Evolutionary conservation across 1,140 invertebrate genomes (phyloP).

Genomic region (Rhynchophorus ferrugineus): DNA sequence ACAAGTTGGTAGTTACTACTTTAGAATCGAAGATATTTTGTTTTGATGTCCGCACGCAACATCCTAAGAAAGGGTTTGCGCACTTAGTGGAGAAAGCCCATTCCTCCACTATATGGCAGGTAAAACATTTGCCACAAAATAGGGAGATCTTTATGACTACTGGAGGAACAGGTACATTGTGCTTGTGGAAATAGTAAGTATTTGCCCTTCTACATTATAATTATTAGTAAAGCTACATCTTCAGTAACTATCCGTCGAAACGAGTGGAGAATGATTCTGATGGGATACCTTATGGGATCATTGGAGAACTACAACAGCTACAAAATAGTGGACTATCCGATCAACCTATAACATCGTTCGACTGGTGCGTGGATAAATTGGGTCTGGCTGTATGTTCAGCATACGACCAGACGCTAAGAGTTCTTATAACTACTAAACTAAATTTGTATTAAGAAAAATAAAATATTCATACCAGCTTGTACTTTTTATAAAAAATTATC

Average conservation of each 20-base stretch:
- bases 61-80: conserved; percentile 81
- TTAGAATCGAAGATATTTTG: conserved; percentile 89
- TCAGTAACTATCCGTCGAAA: conserved; percentile 75
- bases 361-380: conserved; percentile 86
- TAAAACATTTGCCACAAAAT: conserved; percentile 86
- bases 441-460: conserved; percentile 53
- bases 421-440: conserved; percentile 85
- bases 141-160: conserved; percentile 88
- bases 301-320: conserved; percentile 65
- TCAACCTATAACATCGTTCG: conserved; percentile 84
- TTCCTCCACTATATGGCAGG: conserved; percentile 80
- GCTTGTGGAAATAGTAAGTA: conserved; percentile 89
- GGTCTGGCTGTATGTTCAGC: conserved; percentile 82
- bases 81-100: conserved; percentile 61
- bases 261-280: conserved; percentile 60
- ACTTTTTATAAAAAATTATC: no score
- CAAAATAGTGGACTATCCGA: conserved; percentile 74
- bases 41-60: conserved; percentile 82
- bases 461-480: no score
- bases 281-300: conserved; percentile 62
- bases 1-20: conserved; percentile 87
- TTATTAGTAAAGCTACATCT: no score
- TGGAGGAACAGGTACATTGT: conserved; percentile 78
- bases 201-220: background rate
- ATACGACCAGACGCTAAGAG: conserved; percentile 86